Evolutionary conservation across 2,113 vertebrate species (phyloP), one percentile per base, ranked within the genome.

Genomic region (Bubo scandiacus): DNA sequence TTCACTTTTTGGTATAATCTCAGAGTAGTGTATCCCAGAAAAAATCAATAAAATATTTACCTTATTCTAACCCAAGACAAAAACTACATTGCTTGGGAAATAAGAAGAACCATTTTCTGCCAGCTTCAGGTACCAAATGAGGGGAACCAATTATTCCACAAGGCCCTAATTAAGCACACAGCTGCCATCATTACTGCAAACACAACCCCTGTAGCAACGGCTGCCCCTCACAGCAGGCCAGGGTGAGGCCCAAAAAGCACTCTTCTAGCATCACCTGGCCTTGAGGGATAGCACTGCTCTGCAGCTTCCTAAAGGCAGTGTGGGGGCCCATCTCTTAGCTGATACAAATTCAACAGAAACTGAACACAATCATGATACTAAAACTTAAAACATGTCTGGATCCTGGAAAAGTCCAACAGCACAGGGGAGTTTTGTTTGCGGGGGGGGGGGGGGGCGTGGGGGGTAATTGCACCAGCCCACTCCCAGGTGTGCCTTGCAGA

Each of bases 51-150:
- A 38, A 84, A 54, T 6, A 6, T 7, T 67, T 62, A 83, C 66
- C 52, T 90, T 42, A 7, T 4, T 19, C 2, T 0, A 43, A 25
- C 1, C 10, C 40, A 38, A 12, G 0, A 57, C 21, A 34, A 1
- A 59, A 2, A 7, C 0, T 6, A 2, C 0, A 0, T 1, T 11
- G 3, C 27, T 15, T 2, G 0, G 4, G 20, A 34, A 59, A 49
- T 5, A 22, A 71, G 14, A 0, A 2, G 17, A n/a, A 27, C 15
- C 10, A 16, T 71, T 3, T n/a, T 5, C 15, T 15, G 0, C 1
- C 1, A 15, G 40, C 13, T 27, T 6, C 43, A 15, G 10, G 4
- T 1, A 26, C 16, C 1, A 6, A 4, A 0, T 15, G 25, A 52
- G 21, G 32, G 3, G 0, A 77, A 21, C 2, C 6, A 12, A 4